These are phyloP conservation scores for Orchestes rusci DNA, from an alignment of 2,888 invertebrate genomes.

Conservation along the genomic window DNA sequence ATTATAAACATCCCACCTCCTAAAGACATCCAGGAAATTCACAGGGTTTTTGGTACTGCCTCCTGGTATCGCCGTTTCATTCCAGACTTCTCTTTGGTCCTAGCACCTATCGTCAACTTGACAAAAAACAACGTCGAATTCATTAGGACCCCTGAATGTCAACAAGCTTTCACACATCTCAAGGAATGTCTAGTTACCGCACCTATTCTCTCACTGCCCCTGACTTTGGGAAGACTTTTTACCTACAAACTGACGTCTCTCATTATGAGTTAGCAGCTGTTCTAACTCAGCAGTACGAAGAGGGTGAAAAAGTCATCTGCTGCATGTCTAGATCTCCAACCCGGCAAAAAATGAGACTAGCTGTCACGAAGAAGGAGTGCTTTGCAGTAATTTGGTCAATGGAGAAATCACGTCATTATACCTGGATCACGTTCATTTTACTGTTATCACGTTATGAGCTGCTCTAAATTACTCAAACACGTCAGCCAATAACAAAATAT, in stretches of 20 bases:
- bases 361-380: conserved; percentile 25
- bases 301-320: conserved; percentile 25
- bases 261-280: conserved; percentile 22
- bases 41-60: no score
- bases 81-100: conserved; percentile 11
- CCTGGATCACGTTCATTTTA: no score
- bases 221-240: conserved; percentile 18
- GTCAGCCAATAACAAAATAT: no score
- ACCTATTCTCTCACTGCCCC: conserved; percentile 27
- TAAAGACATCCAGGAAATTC: conserved; percentile 11
- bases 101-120: conserved; percentile 15
- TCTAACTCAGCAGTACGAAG: conserved; percentile 20
- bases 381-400: no score
- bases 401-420: no score
- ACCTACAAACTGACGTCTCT: conserved; percentile 15
- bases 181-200: conserved; percentile 25
- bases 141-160: conserved; percentile 23
- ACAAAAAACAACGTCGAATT: conserved; percentile 17
- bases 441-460: no score
- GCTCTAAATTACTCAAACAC: no score
- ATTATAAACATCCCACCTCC: conserved; percentile 17
- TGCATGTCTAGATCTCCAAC: conserved; percentile 21
- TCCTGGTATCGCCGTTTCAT: conserved; percentile 17
- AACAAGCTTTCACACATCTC: conserved; percentile 15
- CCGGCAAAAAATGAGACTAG: conserved; percentile 16